phyloP scores from a whole-genome alignment of 2,113 vertebrate genomes.

The Alosa alosa region DNA sequence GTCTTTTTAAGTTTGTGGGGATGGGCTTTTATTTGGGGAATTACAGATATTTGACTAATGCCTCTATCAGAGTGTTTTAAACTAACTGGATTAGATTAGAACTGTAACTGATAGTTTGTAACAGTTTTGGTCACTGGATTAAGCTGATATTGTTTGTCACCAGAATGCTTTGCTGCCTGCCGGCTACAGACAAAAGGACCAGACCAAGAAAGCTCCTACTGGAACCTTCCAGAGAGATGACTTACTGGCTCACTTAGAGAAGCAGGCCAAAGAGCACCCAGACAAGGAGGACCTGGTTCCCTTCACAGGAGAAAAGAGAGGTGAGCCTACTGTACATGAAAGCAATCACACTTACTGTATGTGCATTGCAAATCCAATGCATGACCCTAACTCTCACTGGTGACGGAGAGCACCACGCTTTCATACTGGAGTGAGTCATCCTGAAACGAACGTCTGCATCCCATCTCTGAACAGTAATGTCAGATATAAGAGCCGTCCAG shows the following conservation, averaged over 20 bases:
- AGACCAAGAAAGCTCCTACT: slow-evolving; percentile 93
- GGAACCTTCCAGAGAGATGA: slow-evolving; percentile 90
- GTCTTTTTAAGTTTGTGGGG: not conserved
- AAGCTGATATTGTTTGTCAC: slow-evolving; percentile 5
- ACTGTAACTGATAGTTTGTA: not conserved
- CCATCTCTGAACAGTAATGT: not conserved
- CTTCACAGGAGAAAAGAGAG: slow-evolving; percentile 95
- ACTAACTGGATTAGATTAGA: not conserved
- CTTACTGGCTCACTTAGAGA: slow-evolving; percentile 93
- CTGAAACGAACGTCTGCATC: not conserved
- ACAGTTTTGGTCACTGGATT: not conserved
- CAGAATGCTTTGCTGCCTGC: slow-evolving; percentile 92
- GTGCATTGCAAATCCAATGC: not conserved
- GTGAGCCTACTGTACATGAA: slow-evolving; percentile 55
- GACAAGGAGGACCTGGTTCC: slow-evolving; percentile 94
- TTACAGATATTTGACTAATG: not conserved
- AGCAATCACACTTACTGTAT: not conserved
- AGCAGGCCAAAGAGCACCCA: slow-evolving; percentile 91
- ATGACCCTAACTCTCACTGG: not conserved
- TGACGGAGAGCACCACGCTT: not conserved
- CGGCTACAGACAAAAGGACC: slow-evolving; percentile 92
- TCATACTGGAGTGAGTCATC: not conserved
- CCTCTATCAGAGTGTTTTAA: not conserved
- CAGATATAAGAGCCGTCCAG: not conserved
- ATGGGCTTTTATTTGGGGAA: not conserved